Evolutionary conservation across 2,888 invertebrate genomes (phyloP).

Genomic region (Steinernema carpocapsae): DNA sequence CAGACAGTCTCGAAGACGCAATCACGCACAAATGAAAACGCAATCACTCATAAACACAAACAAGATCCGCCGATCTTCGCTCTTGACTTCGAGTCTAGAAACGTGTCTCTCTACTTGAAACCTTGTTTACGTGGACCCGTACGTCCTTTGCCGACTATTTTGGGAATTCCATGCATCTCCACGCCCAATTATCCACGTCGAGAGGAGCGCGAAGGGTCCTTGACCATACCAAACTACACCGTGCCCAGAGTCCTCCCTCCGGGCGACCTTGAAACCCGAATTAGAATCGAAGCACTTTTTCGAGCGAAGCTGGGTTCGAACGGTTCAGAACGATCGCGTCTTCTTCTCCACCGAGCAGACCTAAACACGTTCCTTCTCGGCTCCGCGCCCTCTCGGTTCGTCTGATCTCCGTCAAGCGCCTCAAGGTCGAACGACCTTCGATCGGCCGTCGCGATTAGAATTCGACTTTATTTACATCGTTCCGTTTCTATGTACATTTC

Average conservation of each 20-base stretch:
- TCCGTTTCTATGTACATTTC: slow-evolving; percentile 19
- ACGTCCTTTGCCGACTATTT: too few relatives aligned
- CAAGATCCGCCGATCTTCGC: too few relatives aligned
- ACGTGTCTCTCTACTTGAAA: too few relatives aligned
- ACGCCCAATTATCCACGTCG: too few relatives aligned
- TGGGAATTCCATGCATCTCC: too few relatives aligned
- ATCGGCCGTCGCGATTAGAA: neutral
- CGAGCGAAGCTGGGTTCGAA: neutral
- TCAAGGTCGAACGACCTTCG: slow-evolving; percentile 31
- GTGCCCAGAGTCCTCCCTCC: neutral
- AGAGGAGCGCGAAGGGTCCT: neutral
- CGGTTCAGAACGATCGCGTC: slow-evolving; percentile 17
- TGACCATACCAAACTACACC: neutral
- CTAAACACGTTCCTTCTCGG: slow-evolving; percentile 11
- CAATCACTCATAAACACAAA: too few relatives aligned
- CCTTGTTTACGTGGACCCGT: too few relatives aligned
- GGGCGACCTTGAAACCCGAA: slow-evolving; percentile 14
- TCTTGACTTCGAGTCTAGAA: too few relatives aligned
- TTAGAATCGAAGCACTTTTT: slow-evolving; percentile 12
- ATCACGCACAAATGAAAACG: too few relatives aligned
- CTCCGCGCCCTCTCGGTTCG: neutral
- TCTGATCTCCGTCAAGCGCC: neutral
- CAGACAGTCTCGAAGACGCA: too few relatives aligned
- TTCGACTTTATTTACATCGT: slow-evolving; percentile 31
- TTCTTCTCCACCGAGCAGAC: neutral